A percentile compares a stretch with the other conserved stretches of the same genome.
These are phyloP conservation scores for Nothocercus nigrocapillus DNA, from an alignment of 2,113 vertebrate species.

Conservation along the genomic window DNA sequence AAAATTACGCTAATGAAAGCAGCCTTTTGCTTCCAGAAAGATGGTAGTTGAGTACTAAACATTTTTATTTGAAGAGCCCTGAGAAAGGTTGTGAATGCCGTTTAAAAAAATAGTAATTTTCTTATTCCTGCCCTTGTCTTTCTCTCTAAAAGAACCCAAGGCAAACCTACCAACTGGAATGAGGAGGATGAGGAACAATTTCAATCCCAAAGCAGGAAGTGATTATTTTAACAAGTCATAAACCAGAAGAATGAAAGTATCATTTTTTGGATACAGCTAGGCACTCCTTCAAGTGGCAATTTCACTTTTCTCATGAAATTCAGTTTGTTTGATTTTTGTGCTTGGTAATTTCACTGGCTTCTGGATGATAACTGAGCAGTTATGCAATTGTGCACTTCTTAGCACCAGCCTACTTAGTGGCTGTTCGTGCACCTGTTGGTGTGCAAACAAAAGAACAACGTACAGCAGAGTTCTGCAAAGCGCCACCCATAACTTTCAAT, in stretches of 20 bases:
- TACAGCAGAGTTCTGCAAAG: neutral
- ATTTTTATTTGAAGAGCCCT: neutral
- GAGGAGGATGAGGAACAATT: conserved; percentile 13
- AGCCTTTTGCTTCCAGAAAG: neutral
- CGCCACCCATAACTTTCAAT: conserved; percentile 14
- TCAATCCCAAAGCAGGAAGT: conserved; percentile 8
- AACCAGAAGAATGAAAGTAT: conserved; percentile 12
- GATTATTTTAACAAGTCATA: conserved; percentile 40
- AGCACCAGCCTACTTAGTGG: conserved; percentile 51
- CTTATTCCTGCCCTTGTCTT: neutral
- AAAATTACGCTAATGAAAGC: neutral
- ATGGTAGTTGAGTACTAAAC: neutral
- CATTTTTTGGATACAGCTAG: conserved; percentile 4
- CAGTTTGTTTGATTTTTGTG: conserved; percentile 13
- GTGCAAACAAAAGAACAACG: conserved; percentile 32
- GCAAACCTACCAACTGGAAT: neutral
- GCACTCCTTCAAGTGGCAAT: neutral
- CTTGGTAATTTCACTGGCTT: conserved; percentile 42
- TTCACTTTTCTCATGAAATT: conserved; percentile 1
- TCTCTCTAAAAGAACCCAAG: neutral
- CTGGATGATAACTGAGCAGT: conserved; percentile 54
- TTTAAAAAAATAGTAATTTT: neutral
- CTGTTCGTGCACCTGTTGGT: conserved; percentile 44
- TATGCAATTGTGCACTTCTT: conserved; percentile 2
- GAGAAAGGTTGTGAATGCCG: neutral